Evolutionary conservation across 2,113 vertebrate species (phyloP), one percentile per base, ranked within the genome.

Genomic region (Cairina moschata): DNA sequence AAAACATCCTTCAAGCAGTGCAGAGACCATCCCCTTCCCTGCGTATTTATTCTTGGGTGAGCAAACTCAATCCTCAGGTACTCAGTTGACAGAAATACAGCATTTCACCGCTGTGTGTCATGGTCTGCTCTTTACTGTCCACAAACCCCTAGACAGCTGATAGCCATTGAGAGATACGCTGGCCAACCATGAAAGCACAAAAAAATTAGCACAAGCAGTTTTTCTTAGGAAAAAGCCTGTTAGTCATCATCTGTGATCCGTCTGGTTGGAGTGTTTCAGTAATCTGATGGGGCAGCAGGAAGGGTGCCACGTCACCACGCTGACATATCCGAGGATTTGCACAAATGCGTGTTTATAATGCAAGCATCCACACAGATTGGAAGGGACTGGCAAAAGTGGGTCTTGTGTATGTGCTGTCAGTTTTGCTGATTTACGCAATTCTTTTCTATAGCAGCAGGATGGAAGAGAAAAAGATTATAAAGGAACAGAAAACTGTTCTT

Each of bases 191-290:
- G 59, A 96, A 92, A 94, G 86, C 72, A 90, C n/a, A 21, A 63
- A 90, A 84, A 68, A 90, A 36, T 50, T n/a, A 95, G 77, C 88
- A 83, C 44, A 73, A 71, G 93, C 71, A 69, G 89, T 76, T 96
- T 95, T 93, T 94, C 67, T 32, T 20, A 50, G 2, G 16, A 79
- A 83, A 82, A 81, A 87, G 42, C 11, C 9, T 44, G 34, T 94
- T 94, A 93, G 92, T 96, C 96, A 95, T 92, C 92, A 91, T 94
- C 88, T 88, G 86, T 58, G 83, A 60, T 92, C 89, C 77, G 73
- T 82, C 36, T 94, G 83, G 77, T 32, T 20, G 36, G 66, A 78
- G 88, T 0, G 8, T 34, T 88, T 13, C 80, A 58, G 66, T 69
- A 54, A 77, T 13, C 8, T 0, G 9, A 63, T 40, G 0, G 2